A percentile compares a stretch with the other conserved stretches of the same genome.
phyloP scores from a whole-genome alignment of 2,113 vertebrate genomes.

The Artemisiospiza belli region DNA sequence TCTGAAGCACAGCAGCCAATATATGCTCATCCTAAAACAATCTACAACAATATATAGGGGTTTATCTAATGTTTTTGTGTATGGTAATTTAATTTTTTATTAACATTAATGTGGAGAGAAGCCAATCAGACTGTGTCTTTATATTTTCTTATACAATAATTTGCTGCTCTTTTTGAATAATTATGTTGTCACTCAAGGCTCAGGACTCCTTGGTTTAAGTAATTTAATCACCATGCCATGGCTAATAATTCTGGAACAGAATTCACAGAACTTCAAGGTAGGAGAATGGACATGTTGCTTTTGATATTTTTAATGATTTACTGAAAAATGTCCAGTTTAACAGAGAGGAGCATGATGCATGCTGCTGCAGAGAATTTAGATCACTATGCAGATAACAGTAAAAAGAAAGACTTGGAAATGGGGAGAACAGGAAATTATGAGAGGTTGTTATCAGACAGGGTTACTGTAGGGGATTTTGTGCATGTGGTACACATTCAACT shows the following conservation, averaged over 20 bases:
- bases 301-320: neutral
- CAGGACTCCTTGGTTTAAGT: neutral
- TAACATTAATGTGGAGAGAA: neutral
- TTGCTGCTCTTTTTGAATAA: neutral
- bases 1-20: neutral
- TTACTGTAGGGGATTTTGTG: neutral
- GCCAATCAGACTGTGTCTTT: rapidly evolving
- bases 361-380: neutral
- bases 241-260: neutral
- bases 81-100: neutral
- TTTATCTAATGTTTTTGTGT: neutral
- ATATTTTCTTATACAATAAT: neutral
- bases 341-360: rapidly evolving
- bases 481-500: neutral
- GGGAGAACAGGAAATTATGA: neutral
- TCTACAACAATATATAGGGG: rapidly evolving
- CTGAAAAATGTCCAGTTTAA: neutral
- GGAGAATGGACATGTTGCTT: neutral
- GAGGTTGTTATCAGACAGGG: neutral
- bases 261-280: neutral
- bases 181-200: neutral
- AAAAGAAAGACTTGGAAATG: neutral
- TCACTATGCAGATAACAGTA: no score
- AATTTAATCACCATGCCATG: neutral
- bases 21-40: neutral